These are phyloP conservation scores for Apantesis nais DNA, from an alignment of 2,888 invertebrate genomes.

Conservation along the genomic window DNA sequence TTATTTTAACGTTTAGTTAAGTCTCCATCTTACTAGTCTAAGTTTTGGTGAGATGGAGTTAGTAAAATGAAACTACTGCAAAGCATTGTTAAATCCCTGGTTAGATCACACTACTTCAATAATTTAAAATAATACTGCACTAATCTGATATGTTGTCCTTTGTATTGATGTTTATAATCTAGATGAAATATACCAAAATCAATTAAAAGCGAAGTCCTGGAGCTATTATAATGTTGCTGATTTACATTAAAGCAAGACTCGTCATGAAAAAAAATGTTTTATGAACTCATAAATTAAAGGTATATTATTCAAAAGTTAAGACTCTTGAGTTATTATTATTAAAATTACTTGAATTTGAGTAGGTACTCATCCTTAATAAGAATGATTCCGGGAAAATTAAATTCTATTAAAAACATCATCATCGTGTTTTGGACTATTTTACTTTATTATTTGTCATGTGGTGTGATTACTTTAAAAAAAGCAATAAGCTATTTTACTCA, in stretches of 20 bases:
- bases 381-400: too few relatives aligned
- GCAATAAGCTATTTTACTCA: background rate
- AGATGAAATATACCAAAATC: too few relatives aligned
- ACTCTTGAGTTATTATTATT: too few relatives aligned
- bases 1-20: background rate
- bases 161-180: too few relatives aligned
- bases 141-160: too few relatives aligned
- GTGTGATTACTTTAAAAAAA: too few relatives aligned
- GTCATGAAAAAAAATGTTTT: constrained; percentile 16
- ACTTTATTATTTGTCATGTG: background rate
- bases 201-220: too few relatives aligned
- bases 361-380: too few relatives aligned
- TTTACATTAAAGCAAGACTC: constrained; percentile 6
- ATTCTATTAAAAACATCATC: too few relatives aligned
- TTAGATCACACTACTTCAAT: background rate
- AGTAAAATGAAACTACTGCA: background rate
- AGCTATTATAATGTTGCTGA: too few relatives aligned
- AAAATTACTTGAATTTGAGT: background rate
- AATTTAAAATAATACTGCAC: too few relatives aligned
- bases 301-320: background rate
- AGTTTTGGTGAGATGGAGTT: background rate
- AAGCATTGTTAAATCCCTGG: background rate
- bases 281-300: constrained; percentile 7
- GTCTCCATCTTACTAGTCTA: background rate
- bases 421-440: background rate